Percentiles rank a stretch among this genome's conserved stretches.
phyloP scores from a whole-genome alignment of 2,888 invertebrate species.

The Drosophila pseudotalamancana region DNA sequence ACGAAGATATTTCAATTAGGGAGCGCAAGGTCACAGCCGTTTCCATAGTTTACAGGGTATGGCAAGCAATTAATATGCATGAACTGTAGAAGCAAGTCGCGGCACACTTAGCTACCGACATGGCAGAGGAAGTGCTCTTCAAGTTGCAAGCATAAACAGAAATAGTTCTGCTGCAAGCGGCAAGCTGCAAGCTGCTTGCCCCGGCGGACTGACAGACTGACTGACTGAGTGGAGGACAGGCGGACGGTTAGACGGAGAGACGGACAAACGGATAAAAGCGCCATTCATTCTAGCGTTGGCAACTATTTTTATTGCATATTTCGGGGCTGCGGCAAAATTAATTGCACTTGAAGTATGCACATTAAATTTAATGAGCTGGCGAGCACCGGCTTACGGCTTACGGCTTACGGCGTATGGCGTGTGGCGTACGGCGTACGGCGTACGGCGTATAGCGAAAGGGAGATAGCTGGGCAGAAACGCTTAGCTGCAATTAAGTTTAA shows the following conservation, averaged over 20 bases:
- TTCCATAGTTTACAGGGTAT: constrained; percentile 9
- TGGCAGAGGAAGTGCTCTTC: constrained; percentile 39
- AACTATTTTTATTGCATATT: constrained; percentile 76
- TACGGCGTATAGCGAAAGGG: background rate
- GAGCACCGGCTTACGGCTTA: constrained; percentile 24
- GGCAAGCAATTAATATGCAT: constrained; percentile 65
- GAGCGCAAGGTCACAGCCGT: background rate
- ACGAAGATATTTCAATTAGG: background rate
- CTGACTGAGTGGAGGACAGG: background rate
- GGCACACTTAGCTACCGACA: constrained; percentile 40
- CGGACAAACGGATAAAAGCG: background rate
- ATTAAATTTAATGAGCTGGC: constrained; percentile 74
- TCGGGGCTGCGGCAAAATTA: constrained; percentile 61
- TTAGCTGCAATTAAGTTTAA: constrained; percentile 74
- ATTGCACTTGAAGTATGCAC: constrained; percentile 74
- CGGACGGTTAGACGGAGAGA: background rate
- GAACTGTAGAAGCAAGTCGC: constrained; percentile 38
- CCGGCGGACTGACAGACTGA: constrained; percentile 1
- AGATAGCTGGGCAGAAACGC: constrained; percentile 23
- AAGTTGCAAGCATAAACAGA: constrained; percentile 41
- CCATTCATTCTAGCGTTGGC: constrained; percentile 46
- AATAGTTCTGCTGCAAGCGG: constrained; percentile 16
- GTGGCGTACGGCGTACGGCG: background rate
- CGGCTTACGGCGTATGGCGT: constrained; percentile 2
- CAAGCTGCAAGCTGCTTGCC: constrained; percentile 1